Conservation (phyloP, 2,888 invertebrate species). For the Exephanes ischioxanthus region DNA sequence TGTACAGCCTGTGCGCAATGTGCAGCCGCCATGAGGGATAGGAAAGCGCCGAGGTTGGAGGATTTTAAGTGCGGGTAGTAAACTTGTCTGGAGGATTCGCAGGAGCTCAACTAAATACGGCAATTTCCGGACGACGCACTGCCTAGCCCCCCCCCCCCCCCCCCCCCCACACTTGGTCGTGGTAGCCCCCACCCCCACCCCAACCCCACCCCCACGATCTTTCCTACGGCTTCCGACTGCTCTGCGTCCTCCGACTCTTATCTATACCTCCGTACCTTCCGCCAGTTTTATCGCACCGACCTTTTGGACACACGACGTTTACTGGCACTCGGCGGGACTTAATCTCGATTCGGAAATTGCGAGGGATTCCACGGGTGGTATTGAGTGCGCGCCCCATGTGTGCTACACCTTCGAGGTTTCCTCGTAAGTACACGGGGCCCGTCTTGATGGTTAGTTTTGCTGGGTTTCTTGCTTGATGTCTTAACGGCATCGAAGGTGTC, state of each 20-base stretch:
- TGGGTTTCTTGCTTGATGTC: too few relatives aligned
- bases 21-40: constrained; percentile 29
- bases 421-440: neutral
- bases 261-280: neutral
- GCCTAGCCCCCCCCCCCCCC: neutral
- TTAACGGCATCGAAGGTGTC: too few relatives aligned
- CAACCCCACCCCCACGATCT: neutral
- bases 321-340: constrained; percentile 11
- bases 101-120: constrained; percentile 21
- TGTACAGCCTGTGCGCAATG: constrained; percentile 35
- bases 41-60: constrained; percentile 19
- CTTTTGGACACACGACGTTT: constrained; percentile 1
- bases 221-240: neutral
- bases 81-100: constrained; percentile 67
- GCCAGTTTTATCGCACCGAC: neutral
- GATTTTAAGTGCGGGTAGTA: constrained; percentile 73
- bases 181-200: too few relatives aligned
- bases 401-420: neutral
- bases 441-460: too few relatives aligned
- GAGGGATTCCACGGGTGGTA: constrained; percentile 30
- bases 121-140: constrained; percentile 42
- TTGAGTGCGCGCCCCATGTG: neutral
- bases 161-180: too few relatives aligned
- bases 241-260: neutral
- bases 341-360: constrained; percentile 29